Evolutionary conservation across 2,797 vertebrate species (phyloP).

Genomic region (Dendrocincla fuliginosa): DNA sequence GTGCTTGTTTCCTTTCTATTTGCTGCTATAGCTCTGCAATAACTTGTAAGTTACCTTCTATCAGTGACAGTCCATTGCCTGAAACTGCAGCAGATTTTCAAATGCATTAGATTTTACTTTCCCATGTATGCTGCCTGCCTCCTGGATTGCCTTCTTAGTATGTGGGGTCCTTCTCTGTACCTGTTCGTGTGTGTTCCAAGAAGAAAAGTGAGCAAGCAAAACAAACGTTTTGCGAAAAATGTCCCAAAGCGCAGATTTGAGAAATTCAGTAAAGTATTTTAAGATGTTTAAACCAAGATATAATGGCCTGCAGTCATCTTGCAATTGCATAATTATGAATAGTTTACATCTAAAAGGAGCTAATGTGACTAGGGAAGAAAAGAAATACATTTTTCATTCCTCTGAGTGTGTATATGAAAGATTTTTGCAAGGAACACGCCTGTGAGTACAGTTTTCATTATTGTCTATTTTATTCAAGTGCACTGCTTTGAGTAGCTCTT

Average conservation of each 20-base stretch:
- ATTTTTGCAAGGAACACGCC: background rate
- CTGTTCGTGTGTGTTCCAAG: background rate
- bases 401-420: background rate
- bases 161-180: background rate
- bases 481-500: background rate
- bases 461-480: background rate
- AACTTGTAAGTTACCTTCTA: background rate
- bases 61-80: background rate
- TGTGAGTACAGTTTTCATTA: background rate
- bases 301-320: background rate
- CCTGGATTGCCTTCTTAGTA: background rate
- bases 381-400: background rate
- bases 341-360: background rate
- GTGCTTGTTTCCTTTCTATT: background rate
- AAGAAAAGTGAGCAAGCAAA: background rate
- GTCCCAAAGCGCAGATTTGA: background rate
- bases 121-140: background rate
- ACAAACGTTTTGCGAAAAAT: accelerated
- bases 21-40: background rate
- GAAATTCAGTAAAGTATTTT: background rate
- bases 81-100: background rate
- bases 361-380: background rate
- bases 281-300: background rate
- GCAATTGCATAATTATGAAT: background rate
- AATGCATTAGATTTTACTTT: background rate